Percentiles rank a stretch among this genome's conserved stretches.
These are phyloP conservation scores for Harpegnathos saltator DNA, from an alignment of 1,140 invertebrate genomes.

Conservation along the genomic window DNA sequence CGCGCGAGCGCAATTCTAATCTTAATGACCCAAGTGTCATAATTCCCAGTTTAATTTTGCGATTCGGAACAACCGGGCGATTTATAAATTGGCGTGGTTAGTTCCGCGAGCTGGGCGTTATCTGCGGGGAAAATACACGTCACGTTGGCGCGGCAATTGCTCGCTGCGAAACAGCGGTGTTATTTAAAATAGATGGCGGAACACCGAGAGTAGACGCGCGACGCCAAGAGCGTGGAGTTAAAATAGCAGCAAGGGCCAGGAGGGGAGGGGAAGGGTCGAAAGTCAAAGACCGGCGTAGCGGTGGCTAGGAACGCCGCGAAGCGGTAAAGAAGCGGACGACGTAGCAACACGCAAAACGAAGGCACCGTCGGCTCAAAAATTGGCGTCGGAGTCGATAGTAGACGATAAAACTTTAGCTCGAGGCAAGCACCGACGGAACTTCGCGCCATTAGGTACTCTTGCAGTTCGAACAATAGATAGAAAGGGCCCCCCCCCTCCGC, in stretches of 20 bases:
- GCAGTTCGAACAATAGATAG: constrained; percentile 77
- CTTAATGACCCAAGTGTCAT: background rate
- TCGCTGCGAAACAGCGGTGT: background rate
- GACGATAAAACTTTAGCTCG: constrained; percentile 79
- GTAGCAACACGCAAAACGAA: constrained; percentile 60
- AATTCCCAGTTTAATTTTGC: background rate
- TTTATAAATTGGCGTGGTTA: background rate
- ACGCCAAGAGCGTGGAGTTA: background rate
- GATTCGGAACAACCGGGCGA: no score
- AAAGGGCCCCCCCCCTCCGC: no score
- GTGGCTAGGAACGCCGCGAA: constrained; percentile 17
- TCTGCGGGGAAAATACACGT: background rate
- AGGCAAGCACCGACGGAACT: constrained; percentile 76
- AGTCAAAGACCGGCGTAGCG: constrained; percentile 27
- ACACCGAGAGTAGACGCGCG: constrained; percentile 21
- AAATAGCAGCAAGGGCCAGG: background rate
- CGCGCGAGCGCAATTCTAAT: no score
- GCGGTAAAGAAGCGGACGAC: constrained; percentile 39
- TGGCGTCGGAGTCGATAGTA: constrained; percentile 66
- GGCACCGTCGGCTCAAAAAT: constrained; percentile 71
- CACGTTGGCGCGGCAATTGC: background rate
- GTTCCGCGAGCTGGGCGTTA: background rate
- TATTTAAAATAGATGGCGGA: constrained; percentile 13
- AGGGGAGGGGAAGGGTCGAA: no score
- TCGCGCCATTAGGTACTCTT: constrained; percentile 80